Base-by-base conservation (phyloP, 2,888 invertebrate species). In the Glyphotaelius pellucidus region DNA sequence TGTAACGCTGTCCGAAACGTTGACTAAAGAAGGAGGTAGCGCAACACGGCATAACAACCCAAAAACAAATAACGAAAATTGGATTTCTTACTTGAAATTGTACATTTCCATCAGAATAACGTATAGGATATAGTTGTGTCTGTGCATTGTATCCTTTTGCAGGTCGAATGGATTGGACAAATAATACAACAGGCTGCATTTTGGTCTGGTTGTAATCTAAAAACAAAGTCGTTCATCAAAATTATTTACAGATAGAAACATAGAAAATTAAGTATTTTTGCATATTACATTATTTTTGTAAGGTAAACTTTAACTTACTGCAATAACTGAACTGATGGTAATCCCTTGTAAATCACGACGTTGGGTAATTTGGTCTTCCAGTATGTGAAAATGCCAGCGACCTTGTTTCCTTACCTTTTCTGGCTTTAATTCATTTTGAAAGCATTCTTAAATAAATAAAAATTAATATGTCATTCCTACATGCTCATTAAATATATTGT, bases 91-190 rank as follows among this genome's bases (percentile, higher is more conserved):
- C 93, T 84, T 86, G 80, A 93, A 93, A 79, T 93, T 92, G 81
- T 80, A 93, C 80, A 93, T 90, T 30, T 93, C 93, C 92, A 87
- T 91, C 15, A 93, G 32, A 32, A 91, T 80, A 4, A 85, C 4
- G 52, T 90, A 92, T 38, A 92, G 38, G 25, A 90, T 90, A 52
- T 93, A 93, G 67, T 80, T 80, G 30, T 92, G 89, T 11, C 93
- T 67, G 83, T 93, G 92, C 93, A 93, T 93, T 11, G 92, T 89
- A 80, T 93, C 92, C 80, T 88, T 88, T 31, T 92, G 80, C 25
- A 91, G 81, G 47, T 91, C 67, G 52, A 79, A 90, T 80, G 92
- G 90, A 25, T 67, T 85, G 12, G 91, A 92, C 31, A 93, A 32
- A 84, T 92, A 92, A 79, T 90, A 79, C 80, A 92, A 15, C 32